A percentile compares a stretch with the other conserved stretches of the same genome.
Evolutionary conservation across 1,140 invertebrate species (phyloP).

Genomic region (Frieseomelitta varia): DNA sequence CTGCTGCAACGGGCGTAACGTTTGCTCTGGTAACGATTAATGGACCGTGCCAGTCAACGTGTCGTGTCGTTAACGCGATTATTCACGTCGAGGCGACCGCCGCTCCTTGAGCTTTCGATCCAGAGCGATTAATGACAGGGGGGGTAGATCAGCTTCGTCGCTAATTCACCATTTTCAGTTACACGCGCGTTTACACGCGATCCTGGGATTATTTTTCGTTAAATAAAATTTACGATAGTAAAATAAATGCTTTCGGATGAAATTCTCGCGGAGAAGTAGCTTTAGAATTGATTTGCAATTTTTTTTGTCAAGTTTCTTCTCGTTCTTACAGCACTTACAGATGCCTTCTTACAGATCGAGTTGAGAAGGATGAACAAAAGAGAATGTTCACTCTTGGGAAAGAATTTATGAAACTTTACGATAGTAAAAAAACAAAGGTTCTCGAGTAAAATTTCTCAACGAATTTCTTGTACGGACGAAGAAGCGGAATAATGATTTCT

Average conservation of each 20-base stretch:
- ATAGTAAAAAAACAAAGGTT: too few species aligned
- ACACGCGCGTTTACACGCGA: background rate
- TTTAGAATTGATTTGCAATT: too few species aligned
- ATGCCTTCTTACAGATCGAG: too few species aligned
- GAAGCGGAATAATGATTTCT: too few species aligned
- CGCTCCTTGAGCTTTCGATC: background rate
- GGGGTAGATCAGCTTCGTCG: background rate
- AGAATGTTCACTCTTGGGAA: too few species aligned
- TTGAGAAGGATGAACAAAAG: too few species aligned
- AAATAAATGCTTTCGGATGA: too few species aligned
- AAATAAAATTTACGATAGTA: background rate
- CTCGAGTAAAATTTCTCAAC: background rate
- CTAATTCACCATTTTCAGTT: conserved; percentile 3
- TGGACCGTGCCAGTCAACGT: conserved; percentile 1
- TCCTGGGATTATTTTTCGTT: too few species aligned
- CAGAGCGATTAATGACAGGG: background rate
- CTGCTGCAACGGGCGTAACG: background rate
- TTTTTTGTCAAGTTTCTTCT: too few species aligned
- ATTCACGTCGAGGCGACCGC: background rate
- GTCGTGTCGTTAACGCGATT: conserved; percentile 22
- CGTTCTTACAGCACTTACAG: too few species aligned
- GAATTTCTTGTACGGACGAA: too few species aligned
- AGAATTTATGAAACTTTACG: background rate
- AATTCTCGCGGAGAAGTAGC: too few species aligned
- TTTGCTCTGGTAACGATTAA: conserved; percentile 4